Conservation (phyloP, 2,797 vertebrate genomes). For the Ciconia nigra region DNA sequence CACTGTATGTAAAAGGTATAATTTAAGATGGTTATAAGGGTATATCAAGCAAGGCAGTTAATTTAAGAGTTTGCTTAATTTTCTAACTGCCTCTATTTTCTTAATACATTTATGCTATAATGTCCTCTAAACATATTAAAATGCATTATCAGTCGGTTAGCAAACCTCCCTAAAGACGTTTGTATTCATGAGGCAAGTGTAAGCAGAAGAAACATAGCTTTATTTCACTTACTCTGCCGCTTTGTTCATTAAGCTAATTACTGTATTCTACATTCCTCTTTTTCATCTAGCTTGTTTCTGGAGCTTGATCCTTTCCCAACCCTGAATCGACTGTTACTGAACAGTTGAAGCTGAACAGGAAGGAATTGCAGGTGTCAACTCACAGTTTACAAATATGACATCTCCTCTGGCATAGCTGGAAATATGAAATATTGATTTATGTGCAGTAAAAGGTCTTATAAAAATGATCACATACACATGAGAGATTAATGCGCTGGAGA, state of each 20-base stretch:
- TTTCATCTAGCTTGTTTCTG: conserved; percentile 79
- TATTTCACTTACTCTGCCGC: conserved; percentile 69
- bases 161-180: conserved; percentile 60
- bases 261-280: conserved; percentile 72
- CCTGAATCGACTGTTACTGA: conserved; percentile 99
- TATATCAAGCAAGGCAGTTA: not conserved
- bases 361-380: conserved; percentile 99
- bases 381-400: conserved; percentile 99
- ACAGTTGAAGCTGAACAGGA: conserved; percentile 99
- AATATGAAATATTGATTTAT: conserved; percentile 99
- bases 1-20: not conserved
- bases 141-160: conserved; percentile 69
- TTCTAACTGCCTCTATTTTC: conserved; percentile 31
- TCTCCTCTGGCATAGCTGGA: conserved; percentile 99
- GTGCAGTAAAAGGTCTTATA: conserved; percentile 99
- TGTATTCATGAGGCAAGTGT: conserved; percentile 66
- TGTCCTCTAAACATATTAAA: conserved; percentile 38
- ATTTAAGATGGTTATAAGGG: not conserved
- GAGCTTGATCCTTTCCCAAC: conserved; percentile 86
- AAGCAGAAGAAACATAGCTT: conserved; percentile 64
- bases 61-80: conserved; percentile 6
- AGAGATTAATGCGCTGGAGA: conserved; percentile 99
- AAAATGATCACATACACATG: conserved; percentile 99
- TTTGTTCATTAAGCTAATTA: conserved; percentile 85
- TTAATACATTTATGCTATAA: not conserved